Percentiles rank a stretch among this genome's conserved stretches.
phyloP scores from a whole-genome alignment of 2,113 vertebrate species.

The Ceuthmochares aereus region DNA sequence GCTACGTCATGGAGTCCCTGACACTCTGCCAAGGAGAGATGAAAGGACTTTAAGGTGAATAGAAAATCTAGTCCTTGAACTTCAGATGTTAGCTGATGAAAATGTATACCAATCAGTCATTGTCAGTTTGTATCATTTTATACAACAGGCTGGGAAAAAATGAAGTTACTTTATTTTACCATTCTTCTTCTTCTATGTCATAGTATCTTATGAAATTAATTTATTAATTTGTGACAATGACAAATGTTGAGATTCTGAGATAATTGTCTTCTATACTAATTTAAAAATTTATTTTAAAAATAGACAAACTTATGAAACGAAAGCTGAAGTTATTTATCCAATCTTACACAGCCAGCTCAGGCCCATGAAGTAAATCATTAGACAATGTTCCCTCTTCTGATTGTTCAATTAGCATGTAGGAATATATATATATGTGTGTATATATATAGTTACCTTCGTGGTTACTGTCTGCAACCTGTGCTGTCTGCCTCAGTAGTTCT shows the following conservation, averaged over 20 bases:
- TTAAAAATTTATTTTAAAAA: background rate
- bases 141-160: background rate
- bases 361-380: background rate
- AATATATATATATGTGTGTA: background rate
- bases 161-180: background rate
- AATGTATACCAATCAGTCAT: background rate
- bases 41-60: background rate
- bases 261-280: background rate
- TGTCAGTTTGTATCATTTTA: background rate
- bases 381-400: background rate
- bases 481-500: background rate
- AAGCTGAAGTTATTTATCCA: background rate
- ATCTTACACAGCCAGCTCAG: background rate
- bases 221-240: background rate
- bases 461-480: background rate
- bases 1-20: conserved; percentile 26
- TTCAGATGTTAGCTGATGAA: background rate
- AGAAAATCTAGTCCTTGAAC: conserved; percentile 10
- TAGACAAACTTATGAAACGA: background rate
- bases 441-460: background rate
- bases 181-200: background rate
- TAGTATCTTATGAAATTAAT: background rate
- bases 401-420: background rate
- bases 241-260: background rate
- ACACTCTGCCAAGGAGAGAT: background rate